These are phyloP conservation scores for Hylia prasina DNA, from an alignment of 2,113 vertebrate genomes.

Conservation along the genomic window DNA sequence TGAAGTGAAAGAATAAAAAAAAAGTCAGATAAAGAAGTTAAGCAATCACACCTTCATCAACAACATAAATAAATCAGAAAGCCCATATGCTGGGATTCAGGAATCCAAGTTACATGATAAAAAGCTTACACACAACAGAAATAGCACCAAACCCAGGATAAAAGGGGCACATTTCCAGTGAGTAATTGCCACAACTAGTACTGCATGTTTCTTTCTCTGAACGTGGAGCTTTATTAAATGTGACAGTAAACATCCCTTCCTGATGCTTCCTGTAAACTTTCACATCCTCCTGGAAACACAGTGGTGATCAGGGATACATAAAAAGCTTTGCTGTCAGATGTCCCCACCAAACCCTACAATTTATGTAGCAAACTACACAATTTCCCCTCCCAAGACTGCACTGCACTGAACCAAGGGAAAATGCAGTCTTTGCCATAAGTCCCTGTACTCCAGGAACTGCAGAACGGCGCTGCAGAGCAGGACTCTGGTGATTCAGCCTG, in stretches of 20 bases:
- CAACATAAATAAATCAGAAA: slow-evolving; percentile 56
- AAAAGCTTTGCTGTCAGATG: neutral
- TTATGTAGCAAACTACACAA: neutral
- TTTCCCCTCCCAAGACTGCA: neutral
- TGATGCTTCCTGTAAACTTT: neutral
- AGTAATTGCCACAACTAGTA: neutral
- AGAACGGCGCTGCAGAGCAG: neutral
- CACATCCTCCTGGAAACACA: neutral
- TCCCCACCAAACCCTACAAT: neutral
- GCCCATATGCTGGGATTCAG: slow-evolving; percentile 32
- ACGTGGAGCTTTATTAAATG: neutral
- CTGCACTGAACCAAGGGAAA: neutral
- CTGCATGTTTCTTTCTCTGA: neutral
- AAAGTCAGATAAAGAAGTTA: slow-evolving; percentile 22
- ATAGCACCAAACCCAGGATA: neutral
- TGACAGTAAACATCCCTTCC: neutral
- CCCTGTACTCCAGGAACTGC: neutral
- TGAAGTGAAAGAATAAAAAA: slow-evolving; percentile 44
- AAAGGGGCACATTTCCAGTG: neutral
- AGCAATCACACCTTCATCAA: slow-evolving; percentile 9
- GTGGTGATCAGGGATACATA: neutral
- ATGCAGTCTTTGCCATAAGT: neutral
- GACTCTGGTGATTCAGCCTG: neutral
- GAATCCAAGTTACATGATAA: neutral
- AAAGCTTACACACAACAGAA: neutral